Evolutionary conservation across 1,140 invertebrate species (phyloP).

Genomic region (Drosophila eugracilis): DNA sequence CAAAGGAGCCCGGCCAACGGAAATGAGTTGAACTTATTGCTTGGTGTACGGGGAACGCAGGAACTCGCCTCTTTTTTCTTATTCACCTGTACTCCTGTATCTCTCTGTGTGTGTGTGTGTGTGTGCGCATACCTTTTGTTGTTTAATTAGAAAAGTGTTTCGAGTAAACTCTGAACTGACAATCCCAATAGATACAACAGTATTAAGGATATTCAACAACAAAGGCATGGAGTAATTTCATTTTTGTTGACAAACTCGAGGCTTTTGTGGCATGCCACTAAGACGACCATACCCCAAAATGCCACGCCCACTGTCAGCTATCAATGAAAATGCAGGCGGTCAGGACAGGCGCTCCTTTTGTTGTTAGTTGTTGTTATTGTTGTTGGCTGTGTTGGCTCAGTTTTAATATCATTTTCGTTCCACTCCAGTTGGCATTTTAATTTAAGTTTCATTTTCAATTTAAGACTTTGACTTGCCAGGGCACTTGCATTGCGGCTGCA

Average conservation of each 20-base stretch:
- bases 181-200: conserved; percentile 38
- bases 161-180: conserved; percentile 43
- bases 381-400: conserved; percentile 54
- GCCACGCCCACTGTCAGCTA: conserved; percentile 61
- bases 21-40: conserved; percentile 62
- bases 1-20: conserved; percentile 33
- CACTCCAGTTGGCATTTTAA: conserved; percentile 82
- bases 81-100: conserved; percentile 10
- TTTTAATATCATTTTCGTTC: conserved; percentile 83
- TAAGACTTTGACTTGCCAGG: conserved; percentile 80
- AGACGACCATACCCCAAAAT: conserved; percentile 39
- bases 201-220: conserved; percentile 17
- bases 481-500: conserved; percentile 60
- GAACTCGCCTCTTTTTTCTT: not conserved
- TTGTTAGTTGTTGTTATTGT: conserved; percentile 46
- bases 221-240: conserved; percentile 57
- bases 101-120: too few species aligned
- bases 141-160: conserved; percentile 78
- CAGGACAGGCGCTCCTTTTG: conserved; percentile 39
- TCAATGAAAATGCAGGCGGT: conserved; percentile 73
- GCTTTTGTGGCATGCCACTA: conserved; percentile 70
- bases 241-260: conserved; percentile 78
- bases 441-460: conserved; percentile 84
- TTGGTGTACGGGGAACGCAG: conserved; percentile 12
- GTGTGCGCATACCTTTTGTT: conserved; percentile 60